Conservation (phyloP, 2,888 invertebrate species). For the Lingula anatina region DNA sequence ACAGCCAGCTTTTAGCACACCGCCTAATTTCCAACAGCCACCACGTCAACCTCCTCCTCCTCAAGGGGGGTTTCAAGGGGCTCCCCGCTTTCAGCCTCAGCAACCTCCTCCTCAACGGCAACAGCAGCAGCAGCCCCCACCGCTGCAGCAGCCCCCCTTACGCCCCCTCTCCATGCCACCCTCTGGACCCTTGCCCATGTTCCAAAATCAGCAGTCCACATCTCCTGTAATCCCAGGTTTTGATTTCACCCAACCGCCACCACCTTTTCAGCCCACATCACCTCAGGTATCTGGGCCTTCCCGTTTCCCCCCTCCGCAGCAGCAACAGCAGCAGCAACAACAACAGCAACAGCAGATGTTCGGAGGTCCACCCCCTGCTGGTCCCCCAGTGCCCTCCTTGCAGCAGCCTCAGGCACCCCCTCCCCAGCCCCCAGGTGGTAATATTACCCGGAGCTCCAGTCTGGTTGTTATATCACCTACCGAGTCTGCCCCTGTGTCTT, state of each 20-base stretch:
- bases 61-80: neutral
- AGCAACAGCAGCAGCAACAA: no score
- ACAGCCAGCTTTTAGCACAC: constrained; percentile 1
- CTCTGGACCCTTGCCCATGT: constrained; percentile 9
- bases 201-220: constrained; percentile 2
- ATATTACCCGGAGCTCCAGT: constrained; percentile 6
- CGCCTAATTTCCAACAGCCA: neutral
- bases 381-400: no score
- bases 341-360: no score
- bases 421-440: constrained; percentile 3
- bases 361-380: no score
- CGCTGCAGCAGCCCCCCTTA: constrained; percentile 7
- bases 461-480: constrained; percentile 2
- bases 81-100: constrained; percentile 5
- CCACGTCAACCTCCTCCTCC: constrained; percentile 6
- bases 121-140: constrained; percentile 1
- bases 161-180: constrained; percentile 7
- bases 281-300: constrained; percentile 3
- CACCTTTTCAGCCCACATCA: constrained; percentile 5
- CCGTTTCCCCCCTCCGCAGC: no score
- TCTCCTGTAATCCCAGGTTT: neutral
- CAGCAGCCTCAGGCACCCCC: constrained; percentile 9
- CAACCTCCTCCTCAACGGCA: constrained; percentile 4
- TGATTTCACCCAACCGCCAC: constrained; percentile 4
- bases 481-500: no score